These are phyloP conservation scores for Falco naumanni DNA, from an alignment of 2,797 vertebrate species.

Conservation along the genomic window DNA sequence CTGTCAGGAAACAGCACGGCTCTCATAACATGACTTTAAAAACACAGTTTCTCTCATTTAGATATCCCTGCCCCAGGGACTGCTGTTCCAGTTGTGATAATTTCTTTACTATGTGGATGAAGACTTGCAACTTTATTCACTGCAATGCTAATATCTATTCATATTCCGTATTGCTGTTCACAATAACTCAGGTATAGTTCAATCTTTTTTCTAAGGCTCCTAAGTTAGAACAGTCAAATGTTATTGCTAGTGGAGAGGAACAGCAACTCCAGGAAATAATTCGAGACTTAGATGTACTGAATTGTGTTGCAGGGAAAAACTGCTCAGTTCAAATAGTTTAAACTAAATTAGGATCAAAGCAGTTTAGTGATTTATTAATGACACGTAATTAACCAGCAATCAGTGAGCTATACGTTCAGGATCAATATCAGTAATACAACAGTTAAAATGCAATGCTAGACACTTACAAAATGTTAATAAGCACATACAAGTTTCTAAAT, in stretches of 20 bases:
- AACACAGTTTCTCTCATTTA: background rate
- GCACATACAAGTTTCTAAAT: background rate
- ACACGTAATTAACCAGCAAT: background rate
- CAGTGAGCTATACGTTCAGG: background rate
- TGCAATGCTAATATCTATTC: background rate
- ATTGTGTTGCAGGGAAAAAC: background rate
- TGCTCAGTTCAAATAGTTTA: background rate
- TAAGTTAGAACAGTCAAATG: background rate
- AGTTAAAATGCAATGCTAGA: background rate
- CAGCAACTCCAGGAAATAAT: background rate
- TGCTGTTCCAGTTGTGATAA: background rate
- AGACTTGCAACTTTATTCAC: background rate
- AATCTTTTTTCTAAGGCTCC: background rate
- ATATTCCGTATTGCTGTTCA: background rate
- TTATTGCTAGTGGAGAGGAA: background rate
- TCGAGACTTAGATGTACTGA: background rate
- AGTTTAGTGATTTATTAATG: constrained; percentile 12
- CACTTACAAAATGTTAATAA: background rate
- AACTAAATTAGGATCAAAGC: background rate
- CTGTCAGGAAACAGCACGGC: rapidly evolving
- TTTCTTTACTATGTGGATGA: background rate
- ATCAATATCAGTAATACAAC: background rate
- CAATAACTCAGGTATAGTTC: background rate
- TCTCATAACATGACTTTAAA: background rate
- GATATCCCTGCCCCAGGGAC: background rate